Percentiles rank a stretch among this genome's conserved stretches.
Evolutionary conservation across 2,113 vertebrate genomes (phyloP).

Genomic region (Anas platyrhynchos): DNA sequence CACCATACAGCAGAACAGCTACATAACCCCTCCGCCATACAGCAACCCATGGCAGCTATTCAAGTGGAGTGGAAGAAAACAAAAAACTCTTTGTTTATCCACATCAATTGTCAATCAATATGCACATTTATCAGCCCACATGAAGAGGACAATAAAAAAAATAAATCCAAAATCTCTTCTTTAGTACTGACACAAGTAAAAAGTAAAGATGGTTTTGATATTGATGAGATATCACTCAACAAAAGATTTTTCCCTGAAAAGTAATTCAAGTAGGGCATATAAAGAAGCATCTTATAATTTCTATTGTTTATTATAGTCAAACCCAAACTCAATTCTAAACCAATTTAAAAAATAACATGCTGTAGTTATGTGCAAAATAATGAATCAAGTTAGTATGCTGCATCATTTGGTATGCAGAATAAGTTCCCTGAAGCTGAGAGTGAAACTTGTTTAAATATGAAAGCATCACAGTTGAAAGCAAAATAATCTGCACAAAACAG

Average conservation of each 20-base stretch:
- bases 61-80: not conserved
- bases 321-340: not conserved
- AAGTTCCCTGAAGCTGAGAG: constrained; percentile 11
- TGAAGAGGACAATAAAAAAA: not conserved
- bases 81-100: not conserved
- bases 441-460: constrained; percentile 27
- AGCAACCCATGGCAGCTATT: not conserved
- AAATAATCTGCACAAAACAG: constrained; percentile 14
- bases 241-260: not conserved
- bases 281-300: not conserved
- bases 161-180: not conserved
- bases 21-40: not conserved
- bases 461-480: not conserved
- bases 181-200: not conserved
- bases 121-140: not conserved
- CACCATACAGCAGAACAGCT: not conserved
- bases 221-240: not conserved
- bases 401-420: constrained; percentile 10
- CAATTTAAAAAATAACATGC: not conserved
- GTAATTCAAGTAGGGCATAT: not conserved
- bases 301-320: not conserved
- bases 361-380: constrained; percentile 21
- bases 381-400: not conserved
- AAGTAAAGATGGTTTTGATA: not conserved
- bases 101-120: not conserved